Evolutionary conservation across 1,140 invertebrate genomes (phyloP).

Genomic region (Amphibalanus amphitrite): DNA sequence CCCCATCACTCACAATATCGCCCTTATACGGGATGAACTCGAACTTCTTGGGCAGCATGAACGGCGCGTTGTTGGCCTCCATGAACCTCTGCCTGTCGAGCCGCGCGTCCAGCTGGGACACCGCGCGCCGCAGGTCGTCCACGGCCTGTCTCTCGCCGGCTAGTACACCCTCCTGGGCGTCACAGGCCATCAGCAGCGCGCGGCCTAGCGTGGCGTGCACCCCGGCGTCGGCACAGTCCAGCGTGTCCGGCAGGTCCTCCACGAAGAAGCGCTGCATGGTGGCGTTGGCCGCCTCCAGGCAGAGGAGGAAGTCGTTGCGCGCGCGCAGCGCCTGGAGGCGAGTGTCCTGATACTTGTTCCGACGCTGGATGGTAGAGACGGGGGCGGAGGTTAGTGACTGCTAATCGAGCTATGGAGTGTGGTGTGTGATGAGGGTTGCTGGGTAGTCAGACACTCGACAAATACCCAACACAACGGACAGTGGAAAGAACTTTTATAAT

Average conservation of each 20-base stretch:
- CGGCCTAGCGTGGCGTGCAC: slow-evolving; percentile 69
- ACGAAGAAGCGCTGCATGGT: slow-evolving; percentile 93
- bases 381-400: no score
- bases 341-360: slow-evolving; percentile 74
- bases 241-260: slow-evolving; percentile 88
- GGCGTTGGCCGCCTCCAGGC: slow-evolving; percentile 85
- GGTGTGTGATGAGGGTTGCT: no score
- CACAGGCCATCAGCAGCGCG: slow-evolving; percentile 60
- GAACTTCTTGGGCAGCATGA: slow-evolving; percentile 85
- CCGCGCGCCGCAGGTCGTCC: slow-evolving; percentile 48
- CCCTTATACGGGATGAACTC: slow-evolving; percentile 38
- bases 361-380: slow-evolving; percentile 38
- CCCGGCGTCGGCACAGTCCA: slow-evolving; percentile 88
- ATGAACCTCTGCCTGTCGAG: slow-evolving; percentile 79
- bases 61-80: slow-evolving; percentile 69
- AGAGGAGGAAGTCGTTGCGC: slow-evolving; percentile 84
- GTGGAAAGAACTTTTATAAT: no score
- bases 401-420: no score
- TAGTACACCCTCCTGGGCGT: slow-evolving; percentile 58
- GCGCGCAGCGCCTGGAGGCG: slow-evolving; percentile 84
- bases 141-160: slow-evolving; percentile 50
- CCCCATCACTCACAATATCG: not conserved
- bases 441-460: no score
- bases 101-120: slow-evolving; percentile 62
- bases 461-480: no score